Evolutionary conservation across 2,797 vertebrate genomes (phyloP), one percentile per base, ranked within the genome.

Genomic region (Megalops cyprinoides): DNA sequence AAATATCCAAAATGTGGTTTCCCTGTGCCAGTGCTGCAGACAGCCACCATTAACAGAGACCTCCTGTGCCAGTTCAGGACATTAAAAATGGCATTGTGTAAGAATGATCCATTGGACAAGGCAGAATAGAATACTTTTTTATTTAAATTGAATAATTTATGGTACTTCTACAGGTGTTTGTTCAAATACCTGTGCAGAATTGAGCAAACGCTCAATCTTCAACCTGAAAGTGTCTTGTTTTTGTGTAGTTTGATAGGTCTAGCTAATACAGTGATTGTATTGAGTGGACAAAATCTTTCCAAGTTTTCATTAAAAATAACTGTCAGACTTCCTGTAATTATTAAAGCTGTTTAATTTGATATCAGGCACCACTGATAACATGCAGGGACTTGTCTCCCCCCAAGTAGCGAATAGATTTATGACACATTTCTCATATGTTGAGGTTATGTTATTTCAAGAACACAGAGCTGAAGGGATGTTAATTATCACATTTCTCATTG

Each of bases 321-420:
- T 18, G 65, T 15, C 18, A 56, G 56, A 20, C 39, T 49, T 49
- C 44, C 28, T 67, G 77, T 4, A 44, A 79, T 23, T 67, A 79
- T 76, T 53, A 55, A 31, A 53, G 46, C 49, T 76, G 49, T 48
- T 65, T 49, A 4, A 51, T 67, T 79, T 46, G 34, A 51, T 51
- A n/a, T 23, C 9, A 23, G 58, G 28, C 44, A 51, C n/a, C 80
- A 86, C 62, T 76, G 79, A 82, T 53, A 75, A 82, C 81, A 80
- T 89, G 85, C 82, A 78, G 85, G 82, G 84, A 78, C 82, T 67
- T 87, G 88, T 90, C 83, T 83, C 86, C 84, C 85, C 84, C 76
- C 89, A 89, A 83, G 82, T 87, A 83, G 86, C 82, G 88, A 92
- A 92, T 92, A 62, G 2, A 91, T 91, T 92, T 87, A 82, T 87